These are phyloP conservation scores for Hucho hucho DNA, from an alignment of 2,113 vertebrate genomes.

Conservation along the genomic window DNA sequence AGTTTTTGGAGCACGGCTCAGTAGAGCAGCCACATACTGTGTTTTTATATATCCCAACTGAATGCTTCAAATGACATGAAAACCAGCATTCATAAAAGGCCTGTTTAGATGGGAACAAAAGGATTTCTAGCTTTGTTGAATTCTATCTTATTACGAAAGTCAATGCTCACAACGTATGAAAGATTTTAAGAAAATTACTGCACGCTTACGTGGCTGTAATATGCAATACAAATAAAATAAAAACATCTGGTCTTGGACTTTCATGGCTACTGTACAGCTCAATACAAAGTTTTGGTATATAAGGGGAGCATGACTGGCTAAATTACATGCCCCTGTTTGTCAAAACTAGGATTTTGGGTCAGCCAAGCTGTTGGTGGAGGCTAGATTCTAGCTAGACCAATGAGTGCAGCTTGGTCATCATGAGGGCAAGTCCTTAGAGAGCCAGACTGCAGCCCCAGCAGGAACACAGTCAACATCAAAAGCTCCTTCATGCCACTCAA, in stretches of 20 bases:
- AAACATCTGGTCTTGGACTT: neutral
- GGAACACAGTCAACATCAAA: neutral
- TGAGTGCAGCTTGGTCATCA: neutral
- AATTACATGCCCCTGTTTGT: neutral
- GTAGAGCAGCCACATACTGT: no score
- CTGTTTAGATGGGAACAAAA: no score
- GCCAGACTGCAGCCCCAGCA: neutral
- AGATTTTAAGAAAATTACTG: neutral
- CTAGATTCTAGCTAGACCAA: neutral
- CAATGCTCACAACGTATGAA: neutral
- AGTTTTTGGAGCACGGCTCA: neutral
- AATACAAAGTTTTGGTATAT: no score
- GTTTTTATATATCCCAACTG: neutral
- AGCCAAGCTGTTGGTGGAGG: neutral
- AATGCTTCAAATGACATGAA: neutral
- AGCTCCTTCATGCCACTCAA: no score
- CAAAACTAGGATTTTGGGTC: neutral
- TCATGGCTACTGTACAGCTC: neutral
- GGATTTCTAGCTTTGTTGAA: no score
- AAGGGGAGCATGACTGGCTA: no score
- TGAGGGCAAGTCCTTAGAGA: neutral
- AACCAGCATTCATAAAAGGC: neutral
- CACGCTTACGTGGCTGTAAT: neutral
- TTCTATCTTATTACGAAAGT: neutral
- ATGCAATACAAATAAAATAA: neutral